Evolutionary conservation across 2,888 invertebrate species (phyloP).

Genomic region (Aleiodes alternator): DNA sequence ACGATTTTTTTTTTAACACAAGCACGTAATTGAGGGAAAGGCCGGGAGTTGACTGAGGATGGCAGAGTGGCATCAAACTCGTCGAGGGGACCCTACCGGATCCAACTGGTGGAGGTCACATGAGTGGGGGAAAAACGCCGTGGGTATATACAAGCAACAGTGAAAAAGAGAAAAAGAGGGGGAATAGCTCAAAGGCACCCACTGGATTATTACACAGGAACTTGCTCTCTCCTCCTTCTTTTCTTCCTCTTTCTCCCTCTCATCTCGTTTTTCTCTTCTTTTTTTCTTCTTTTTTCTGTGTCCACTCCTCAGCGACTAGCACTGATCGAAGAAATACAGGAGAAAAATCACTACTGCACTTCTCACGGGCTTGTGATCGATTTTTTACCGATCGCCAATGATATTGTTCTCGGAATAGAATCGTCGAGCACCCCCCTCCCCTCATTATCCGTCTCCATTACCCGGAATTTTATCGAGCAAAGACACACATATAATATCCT

Average conservation of each 20-base stretch:
- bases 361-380: conserved; percentile 31
- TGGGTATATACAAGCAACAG: conserved; percentile 6
- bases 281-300: conserved; percentile 23
- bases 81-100: conserved; percentile 42
- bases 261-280: background rate
- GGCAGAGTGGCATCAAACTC: conserved; percentile 37
- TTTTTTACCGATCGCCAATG: conserved; percentile 24
- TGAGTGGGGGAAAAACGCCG: conserved; percentile 34
- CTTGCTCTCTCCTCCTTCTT: conserved; percentile 33
- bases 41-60: conserved; percentile 41
- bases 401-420: conserved; percentile 26
- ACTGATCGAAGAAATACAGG: background rate
- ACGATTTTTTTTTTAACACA: too few relatives aligned
- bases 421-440: background rate
- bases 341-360: conserved; percentile 7
- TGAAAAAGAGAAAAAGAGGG: background rate
- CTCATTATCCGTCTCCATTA: background rate
- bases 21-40: conserved; percentile 12
- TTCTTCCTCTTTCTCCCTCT: background rate
- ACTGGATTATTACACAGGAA: conserved; percentile 42
- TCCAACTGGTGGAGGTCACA: conserved; percentile 38
- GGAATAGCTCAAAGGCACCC: conserved; percentile 31
- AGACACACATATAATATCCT: background rate
- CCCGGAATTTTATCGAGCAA: background rate
- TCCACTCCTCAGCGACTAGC: conserved; percentile 20